phyloP scores from a whole-genome alignment of 2,888 invertebrate genomes.

The Cactoblastis cactorum region DNA sequence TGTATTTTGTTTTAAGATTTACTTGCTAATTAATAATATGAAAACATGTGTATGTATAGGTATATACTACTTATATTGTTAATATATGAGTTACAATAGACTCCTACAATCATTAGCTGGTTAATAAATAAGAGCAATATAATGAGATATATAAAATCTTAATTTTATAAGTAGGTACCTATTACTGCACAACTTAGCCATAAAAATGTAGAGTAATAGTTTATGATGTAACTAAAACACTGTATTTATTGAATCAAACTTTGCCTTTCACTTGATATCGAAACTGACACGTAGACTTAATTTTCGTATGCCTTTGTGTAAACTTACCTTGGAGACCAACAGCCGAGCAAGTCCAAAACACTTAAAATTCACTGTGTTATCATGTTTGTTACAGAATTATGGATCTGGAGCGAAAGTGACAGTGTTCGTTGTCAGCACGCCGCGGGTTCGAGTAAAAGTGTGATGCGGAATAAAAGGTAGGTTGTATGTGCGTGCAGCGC shows the following conservation, averaged over 20 bases:
- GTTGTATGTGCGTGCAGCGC: conserved; percentile 34
- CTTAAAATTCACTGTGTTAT: conserved; percentile 55
- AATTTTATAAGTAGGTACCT: neutral
- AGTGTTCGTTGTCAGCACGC: conserved; percentile 44
- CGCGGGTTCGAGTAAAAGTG: conserved; percentile 44
- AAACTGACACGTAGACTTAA: conserved; percentile 71
- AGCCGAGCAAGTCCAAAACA: conserved; percentile 41
- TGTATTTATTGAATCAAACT: conserved; percentile 62
- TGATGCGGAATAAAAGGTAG: conserved; percentile 22
- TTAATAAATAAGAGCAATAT: too few relatives aligned
- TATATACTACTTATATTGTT: too few relatives aligned
- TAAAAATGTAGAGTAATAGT: neutral
- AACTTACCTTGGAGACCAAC: conserved; percentile 48
- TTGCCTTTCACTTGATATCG: conserved; percentile 73
- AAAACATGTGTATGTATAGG: too few relatives aligned
- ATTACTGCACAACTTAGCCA: neutral
- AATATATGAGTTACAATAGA: too few relatives aligned
- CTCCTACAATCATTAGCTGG: too few relatives aligned
- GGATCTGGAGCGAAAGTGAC: conserved; percentile 54
- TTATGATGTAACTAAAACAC: conserved; percentile 6
- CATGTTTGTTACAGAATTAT: conserved; percentile 44
- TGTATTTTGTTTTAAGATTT: too few relatives aligned
- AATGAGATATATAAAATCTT: too few relatives aligned
- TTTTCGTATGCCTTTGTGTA: conserved; percentile 46
- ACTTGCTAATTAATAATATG: too few relatives aligned